Conservation (phyloP, 2,113 vertebrate species). For the Myrmecophaga tridactyla region DNA sequence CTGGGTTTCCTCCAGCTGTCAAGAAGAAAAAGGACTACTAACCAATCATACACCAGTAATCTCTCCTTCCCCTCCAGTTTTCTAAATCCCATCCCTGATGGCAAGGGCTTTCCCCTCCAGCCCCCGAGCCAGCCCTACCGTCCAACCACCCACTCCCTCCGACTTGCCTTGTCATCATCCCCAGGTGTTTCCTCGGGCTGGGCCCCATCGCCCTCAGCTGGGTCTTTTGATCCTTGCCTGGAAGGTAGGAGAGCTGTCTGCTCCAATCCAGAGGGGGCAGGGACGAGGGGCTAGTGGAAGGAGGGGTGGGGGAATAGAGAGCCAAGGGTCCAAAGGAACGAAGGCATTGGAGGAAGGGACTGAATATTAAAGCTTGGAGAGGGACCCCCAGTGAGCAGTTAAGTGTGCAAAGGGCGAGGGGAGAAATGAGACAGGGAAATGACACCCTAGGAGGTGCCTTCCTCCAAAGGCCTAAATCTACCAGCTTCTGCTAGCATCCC, state of each 20-base stretch:
- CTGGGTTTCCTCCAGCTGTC: slow-evolving; percentile 66
- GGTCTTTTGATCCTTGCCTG: slow-evolving; percentile 78
- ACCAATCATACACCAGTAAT: not conserved
- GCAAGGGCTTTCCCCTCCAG: not conserved
- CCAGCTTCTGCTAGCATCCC: not conserved
- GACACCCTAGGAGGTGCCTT: not conserved
- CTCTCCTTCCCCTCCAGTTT: not conserved
- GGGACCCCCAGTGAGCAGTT: not conserved
- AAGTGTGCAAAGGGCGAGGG: not conserved
- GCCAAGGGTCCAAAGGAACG: slow-evolving; percentile 74
- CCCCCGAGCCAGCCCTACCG: not conserved
- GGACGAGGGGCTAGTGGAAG: slow-evolving; percentile 75
- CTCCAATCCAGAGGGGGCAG: slow-evolving; percentile 75
- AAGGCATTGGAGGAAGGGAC: slow-evolving; percentile 48
- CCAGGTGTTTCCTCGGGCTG: slow-evolving; percentile 49
- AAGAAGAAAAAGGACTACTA: not conserved
- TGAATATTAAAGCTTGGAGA: not conserved
- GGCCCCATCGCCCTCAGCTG: slow-evolving; percentile 69
- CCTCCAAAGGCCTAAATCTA: not conserved
- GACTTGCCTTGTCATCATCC: slow-evolving; percentile 73
- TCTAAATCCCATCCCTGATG: not conserved
- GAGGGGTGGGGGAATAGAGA: slow-evolving; percentile 71
- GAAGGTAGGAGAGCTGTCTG: slow-evolving; percentile 80
- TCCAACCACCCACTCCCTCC: not conserved
- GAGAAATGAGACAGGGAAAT: slow-evolving; percentile 33